A percentile compares a stretch with the other conserved stretches of the same genome.
Evolutionary conservation across 2,888 invertebrate species (phyloP).

Genomic region (Augochlorella aurata): DNA sequence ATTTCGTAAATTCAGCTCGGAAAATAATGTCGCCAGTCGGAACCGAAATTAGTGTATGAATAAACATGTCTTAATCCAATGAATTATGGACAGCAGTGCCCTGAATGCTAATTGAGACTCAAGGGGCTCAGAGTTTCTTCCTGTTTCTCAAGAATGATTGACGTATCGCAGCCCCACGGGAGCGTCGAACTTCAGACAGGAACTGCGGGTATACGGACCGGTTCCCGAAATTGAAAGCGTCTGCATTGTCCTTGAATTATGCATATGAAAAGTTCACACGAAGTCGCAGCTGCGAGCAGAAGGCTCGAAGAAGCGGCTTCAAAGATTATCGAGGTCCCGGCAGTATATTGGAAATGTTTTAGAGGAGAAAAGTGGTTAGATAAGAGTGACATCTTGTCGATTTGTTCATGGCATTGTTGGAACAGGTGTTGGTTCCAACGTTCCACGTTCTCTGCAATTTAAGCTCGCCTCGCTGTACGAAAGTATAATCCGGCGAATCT

Average conservation of each 20-base stretch:
- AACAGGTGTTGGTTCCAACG: neutral
- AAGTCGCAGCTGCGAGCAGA: neutral
- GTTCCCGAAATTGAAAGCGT: constrained; percentile 17
- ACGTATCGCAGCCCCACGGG: neutral
- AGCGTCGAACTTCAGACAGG: neutral
- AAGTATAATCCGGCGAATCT: neutral
- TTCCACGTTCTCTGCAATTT: neutral
- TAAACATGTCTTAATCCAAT: neutral
- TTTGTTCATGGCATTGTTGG: neutral
- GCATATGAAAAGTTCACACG: neutral
- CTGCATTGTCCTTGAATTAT: constrained; percentile 2
- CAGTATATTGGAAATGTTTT: neutral
- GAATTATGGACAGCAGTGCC: constrained; percentile 3
- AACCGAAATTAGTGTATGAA: neutral
- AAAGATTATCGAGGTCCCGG: neutral
- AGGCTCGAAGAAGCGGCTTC: neutral
- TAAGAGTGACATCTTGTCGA: neutral
- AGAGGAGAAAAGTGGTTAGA: neutral
- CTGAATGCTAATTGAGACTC: constrained; percentile 2
- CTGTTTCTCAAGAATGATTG: neutral
- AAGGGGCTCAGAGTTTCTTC: constrained; percentile 11
- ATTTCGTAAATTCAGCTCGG: neutral
- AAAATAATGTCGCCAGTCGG: neutral
- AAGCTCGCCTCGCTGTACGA: neutral
- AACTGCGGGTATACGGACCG: neutral